A percentile compares a stretch with the other conserved stretches of the same genome.
Conservation (phyloP, 2,888 invertebrate species). For the Empis stercorea region DNA sequence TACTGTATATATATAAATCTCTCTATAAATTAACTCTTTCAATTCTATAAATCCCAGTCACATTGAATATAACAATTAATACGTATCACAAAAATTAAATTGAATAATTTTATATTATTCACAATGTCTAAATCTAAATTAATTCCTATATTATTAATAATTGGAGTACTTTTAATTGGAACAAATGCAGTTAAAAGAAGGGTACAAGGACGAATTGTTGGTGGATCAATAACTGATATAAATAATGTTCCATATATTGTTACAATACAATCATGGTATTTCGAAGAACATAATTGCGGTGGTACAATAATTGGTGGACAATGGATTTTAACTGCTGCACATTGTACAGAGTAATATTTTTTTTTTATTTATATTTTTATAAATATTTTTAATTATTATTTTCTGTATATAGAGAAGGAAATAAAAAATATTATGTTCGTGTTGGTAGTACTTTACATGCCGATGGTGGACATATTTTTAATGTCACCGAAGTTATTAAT, state of each 20-base stretch:
- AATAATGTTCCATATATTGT: constrained; percentile 5
- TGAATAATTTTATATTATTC: too few species aligned
- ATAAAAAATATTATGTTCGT: constrained; percentile 3
- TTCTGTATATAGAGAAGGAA: neutral
- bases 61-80: too few species aligned
- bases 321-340: constrained; percentile 5
- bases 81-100: too few species aligned
- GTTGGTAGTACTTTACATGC: constrained; percentile 4
- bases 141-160: too few species aligned
- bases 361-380: neutral
- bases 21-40: too few species aligned
- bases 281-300: constrained; percentile 3
- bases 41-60: too few species aligned
- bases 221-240: neutral
- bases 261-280: constrained; percentile 3
- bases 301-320: constrained; percentile 5
- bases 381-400: neutral
- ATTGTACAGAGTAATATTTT: neutral
- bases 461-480: constrained; percentile 7
- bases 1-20: too few species aligned
- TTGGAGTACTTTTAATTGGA: too few species aligned
- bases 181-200: too few species aligned
- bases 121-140: too few species aligned
- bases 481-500: constrained; percentile 2
- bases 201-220: constrained; percentile 3